These are phyloP conservation scores for Actenoides hombroni DNA, from an alignment of 2,113 vertebrate genomes.

Conservation along the genomic window DNA sequence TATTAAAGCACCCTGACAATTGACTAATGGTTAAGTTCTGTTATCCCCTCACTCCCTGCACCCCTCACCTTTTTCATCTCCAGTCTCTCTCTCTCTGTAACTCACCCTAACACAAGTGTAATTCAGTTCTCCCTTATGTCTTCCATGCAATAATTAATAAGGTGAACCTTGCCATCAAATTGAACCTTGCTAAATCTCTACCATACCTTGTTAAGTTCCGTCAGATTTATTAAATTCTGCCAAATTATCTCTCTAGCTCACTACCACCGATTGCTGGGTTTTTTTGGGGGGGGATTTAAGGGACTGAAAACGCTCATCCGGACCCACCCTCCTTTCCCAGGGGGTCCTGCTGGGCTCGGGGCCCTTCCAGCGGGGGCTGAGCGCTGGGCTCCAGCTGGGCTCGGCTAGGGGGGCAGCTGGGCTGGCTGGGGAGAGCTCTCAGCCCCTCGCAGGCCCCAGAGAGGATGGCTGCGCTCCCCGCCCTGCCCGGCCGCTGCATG, in stretches of 20 bases:
- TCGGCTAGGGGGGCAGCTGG: background rate
- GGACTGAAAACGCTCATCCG: background rate
- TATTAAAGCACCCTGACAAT: background rate
- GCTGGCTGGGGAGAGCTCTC: background rate
- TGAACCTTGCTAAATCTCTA: background rate
- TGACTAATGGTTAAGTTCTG: background rate
- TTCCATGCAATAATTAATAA: background rate
- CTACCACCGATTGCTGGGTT: background rate
- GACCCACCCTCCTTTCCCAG: background rate
- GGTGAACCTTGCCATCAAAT: background rate
- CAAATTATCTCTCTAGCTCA: background rate
- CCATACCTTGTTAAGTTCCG: background rate
- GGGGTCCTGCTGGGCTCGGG: background rate
- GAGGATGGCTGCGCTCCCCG: too few species aligned
- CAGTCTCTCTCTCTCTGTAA: background rate
- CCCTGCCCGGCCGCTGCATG: slow-evolving; percentile 58
- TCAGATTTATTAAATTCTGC: background rate
- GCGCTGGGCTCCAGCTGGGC: background rate
- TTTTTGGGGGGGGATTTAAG: background rate
- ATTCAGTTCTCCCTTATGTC: background rate
- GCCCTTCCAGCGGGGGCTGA: accelerated
- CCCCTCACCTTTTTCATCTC: background rate
- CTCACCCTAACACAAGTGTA: background rate
- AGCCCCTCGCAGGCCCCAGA: background rate
- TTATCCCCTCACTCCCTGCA: background rate